phyloP scores from a whole-genome alignment of 2,888 invertebrate species.

The Brachycybe producta region DNA sequence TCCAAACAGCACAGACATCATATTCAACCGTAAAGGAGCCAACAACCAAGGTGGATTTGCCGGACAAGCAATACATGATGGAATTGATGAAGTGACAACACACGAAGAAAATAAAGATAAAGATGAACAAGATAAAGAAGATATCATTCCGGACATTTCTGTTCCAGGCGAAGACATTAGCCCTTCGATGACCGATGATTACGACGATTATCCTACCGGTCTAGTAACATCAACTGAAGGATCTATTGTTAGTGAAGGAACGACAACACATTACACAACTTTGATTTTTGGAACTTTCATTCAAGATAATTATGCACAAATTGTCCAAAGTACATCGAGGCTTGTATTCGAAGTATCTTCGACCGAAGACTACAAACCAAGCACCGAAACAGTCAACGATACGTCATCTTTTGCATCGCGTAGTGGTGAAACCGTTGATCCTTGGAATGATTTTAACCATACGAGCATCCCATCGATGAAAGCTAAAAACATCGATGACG shows the following conservation, averaged over 20 bases:
- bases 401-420: background rate
- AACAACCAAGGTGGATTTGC: constrained; percentile 7
- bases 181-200: constrained; percentile 12
- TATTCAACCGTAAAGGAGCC: constrained; percentile 17
- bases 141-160: constrained; percentile 3
- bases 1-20: constrained; percentile 21
- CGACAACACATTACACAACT: constrained; percentile 42
- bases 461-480: too few species aligned
- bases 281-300: constrained; percentile 42
- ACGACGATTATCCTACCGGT: constrained; percentile 32
- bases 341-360: constrained; percentile 33
- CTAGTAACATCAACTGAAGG: constrained; percentile 42
- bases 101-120: constrained; percentile 15
- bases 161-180: constrained; percentile 11
- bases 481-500: background rate
- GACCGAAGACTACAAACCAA: constrained; percentile 2
- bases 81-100: constrained; percentile 15
- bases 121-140: constrained; percentile 6
- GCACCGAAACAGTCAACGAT: background rate
- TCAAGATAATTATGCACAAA: constrained; percentile 41
- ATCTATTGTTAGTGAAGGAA: constrained; percentile 37
- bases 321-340: constrained; percentile 43
- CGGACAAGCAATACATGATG: constrained; percentile 16
- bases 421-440: too few species aligned
- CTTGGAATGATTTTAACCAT: too few species aligned